Percentiles rank a stretch among this genome's conserved stretches.
Conservation (phyloP, 2,888 invertebrate genomes). For the Polyommatus iphigenia region DNA sequence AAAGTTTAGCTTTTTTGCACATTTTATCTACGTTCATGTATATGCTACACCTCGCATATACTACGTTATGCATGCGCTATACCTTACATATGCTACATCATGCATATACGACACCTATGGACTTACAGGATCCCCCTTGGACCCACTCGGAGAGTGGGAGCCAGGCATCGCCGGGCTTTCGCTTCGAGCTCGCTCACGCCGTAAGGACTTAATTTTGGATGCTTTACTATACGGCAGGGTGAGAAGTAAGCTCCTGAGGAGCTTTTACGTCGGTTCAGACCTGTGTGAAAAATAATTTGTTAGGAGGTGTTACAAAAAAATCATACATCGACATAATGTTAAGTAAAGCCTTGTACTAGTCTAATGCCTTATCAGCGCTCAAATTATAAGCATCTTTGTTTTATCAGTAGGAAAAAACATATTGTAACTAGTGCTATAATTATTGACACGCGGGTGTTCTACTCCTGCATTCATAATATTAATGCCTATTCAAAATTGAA, state of each 20-base stretch:
- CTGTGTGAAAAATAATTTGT: conserved; percentile 32
- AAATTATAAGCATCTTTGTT: too few species aligned
- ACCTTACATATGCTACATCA: too few species aligned
- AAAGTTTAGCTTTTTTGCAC: not conserved
- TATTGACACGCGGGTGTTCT: too few species aligned
- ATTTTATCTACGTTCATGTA: not conserved
- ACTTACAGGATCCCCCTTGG: conserved; percentile 49
- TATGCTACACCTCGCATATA: not conserved
- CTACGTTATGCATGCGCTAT: too few species aligned
- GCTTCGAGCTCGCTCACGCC: conserved; percentile 39
- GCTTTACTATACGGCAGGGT: conserved; percentile 14
- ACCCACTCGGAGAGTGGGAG: conserved; percentile 49
- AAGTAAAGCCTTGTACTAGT: not conserved
- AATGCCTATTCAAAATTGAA: too few species aligned
- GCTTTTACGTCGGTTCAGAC: conserved; percentile 20
- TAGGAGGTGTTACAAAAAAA: not conserved
- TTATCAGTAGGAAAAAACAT: too few species aligned
- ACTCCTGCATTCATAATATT: too few species aligned
- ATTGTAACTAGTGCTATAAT: too few species aligned
- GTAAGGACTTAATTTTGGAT: conserved; percentile 37
- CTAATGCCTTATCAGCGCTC: too few species aligned
- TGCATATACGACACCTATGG: conserved; percentile 29
- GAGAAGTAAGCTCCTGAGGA: conserved; percentile 10
- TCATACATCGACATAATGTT: not conserved
- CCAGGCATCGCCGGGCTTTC: conserved; percentile 44